A percentile compares a stretch with the other conserved stretches of the same genome.
Evolutionary conservation across 2,797 vertebrate species (phyloP).

Genomic region (Babyrousa celebensis): DNA sequence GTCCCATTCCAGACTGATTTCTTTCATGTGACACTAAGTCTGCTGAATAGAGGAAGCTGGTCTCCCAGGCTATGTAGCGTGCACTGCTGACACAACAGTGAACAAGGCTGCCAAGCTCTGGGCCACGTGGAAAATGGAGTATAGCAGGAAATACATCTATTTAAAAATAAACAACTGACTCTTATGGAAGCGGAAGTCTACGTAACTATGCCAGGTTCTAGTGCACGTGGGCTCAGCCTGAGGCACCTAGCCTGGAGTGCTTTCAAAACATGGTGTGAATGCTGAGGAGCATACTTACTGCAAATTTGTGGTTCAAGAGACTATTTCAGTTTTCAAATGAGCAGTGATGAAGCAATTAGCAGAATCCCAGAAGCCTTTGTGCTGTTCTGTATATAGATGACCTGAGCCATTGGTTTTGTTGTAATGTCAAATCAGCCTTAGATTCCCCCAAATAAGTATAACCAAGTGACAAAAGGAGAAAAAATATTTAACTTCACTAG

Average conservation of each 20-base stretch:
- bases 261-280: neutral
- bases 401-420: slow-evolving; percentile 66
- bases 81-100: neutral
- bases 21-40: neutral
- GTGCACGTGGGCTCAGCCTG: neutral
- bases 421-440: neutral
- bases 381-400: neutral
- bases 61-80: neutral
- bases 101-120: neutral
- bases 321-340: slow-evolving; percentile 21
- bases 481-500: neutral
- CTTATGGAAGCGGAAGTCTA: neutral
- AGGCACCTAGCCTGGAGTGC: neutral
- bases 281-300: neutral
- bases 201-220: neutral
- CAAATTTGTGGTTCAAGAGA: neutral
- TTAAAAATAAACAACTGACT: neutral
- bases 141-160: slow-evolving; percentile 27
- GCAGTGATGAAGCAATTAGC: neutral
- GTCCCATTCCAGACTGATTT: neutral
- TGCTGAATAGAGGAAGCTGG: neutral
- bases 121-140: neutral
- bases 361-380: slow-evolving; percentile 17
- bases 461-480: neutral
- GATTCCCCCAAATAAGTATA: slow-evolving; percentile 19